These are phyloP conservation scores for Cantharis nigra DNA, from an alignment of 2,888 invertebrate genomes.

Conservation along the genomic window DNA sequence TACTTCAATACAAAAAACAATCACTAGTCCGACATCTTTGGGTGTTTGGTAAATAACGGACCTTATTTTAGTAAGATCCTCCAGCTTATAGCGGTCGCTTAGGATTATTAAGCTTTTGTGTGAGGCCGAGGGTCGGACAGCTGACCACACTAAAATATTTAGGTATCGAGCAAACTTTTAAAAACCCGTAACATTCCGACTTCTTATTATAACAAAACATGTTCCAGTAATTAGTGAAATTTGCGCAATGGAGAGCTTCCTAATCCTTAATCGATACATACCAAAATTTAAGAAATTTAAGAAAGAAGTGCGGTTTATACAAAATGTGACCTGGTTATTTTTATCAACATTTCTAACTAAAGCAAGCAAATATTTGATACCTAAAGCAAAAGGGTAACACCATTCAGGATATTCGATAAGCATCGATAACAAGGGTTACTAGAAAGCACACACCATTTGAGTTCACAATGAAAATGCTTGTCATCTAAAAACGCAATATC, in stretches of 20 bases:
- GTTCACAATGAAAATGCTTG: conserved; percentile 15
- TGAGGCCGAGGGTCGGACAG: conserved; percentile 25
- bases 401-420: conserved; percentile 16
- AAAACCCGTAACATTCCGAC: background rate
- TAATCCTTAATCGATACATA: background rate
- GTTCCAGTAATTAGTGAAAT: background rate
- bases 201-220: background rate
- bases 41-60: conserved; percentile 15
- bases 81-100: conserved; percentile 37
- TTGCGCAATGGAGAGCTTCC: background rate
- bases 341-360: conserved; percentile 7
- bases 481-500: conserved; percentile 10
- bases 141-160: conserved; percentile 33
- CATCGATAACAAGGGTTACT: conserved; percentile 20
- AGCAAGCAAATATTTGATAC: conserved; percentile 13
- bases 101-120: conserved; percentile 41
- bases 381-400: conserved; percentile 13
- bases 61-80: conserved; percentile 21
- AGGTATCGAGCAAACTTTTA: conserved; percentile 7
- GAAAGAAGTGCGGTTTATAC: background rate
- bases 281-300: background rate
- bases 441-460: conserved; percentile 17
- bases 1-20: background rate
- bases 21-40: background rate
- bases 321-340: conserved; percentile 3